Evolutionary conservation across 2,113 vertebrate species (phyloP).

Genomic region (Trematocara stigmaticum): DNA sequence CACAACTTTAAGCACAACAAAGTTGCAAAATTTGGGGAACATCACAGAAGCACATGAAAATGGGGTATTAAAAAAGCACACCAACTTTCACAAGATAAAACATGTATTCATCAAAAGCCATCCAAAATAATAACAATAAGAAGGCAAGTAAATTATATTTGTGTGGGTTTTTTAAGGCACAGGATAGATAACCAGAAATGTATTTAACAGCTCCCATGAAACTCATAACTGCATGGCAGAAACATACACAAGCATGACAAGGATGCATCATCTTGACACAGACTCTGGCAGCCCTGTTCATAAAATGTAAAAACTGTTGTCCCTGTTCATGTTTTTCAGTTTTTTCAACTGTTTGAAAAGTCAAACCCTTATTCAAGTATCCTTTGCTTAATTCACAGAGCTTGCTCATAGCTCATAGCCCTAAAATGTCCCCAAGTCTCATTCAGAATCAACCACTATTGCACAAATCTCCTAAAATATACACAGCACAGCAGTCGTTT

Average conservation of each 20-base stretch:
- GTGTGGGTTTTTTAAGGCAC: conserved; percentile 79
- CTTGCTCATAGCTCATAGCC: conserved; percentile 51
- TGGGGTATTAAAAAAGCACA: background rate
- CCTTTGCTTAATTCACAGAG: conserved; percentile 23
- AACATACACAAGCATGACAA: conserved; percentile 20
- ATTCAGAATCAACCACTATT: conserved; percentile 31
- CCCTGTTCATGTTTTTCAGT: background rate
- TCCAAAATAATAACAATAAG: conserved; percentile 48
- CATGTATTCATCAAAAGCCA: conserved; percentile 59
- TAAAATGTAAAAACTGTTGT: background rate
- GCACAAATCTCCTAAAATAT: conserved; percentile 42
- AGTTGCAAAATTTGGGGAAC: background rate
- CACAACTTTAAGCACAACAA: background rate
- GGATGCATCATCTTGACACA: background rate
- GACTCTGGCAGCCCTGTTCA: conserved; percentile 3
- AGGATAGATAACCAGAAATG: conserved; percentile 64
- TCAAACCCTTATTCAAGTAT: conserved; percentile 52
- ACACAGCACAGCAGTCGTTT: conserved; percentile 28
- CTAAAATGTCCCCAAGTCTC: conserved; percentile 29
- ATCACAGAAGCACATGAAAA: background rate
- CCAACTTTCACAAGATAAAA: conserved; percentile 31
- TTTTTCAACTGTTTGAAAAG: background rate
- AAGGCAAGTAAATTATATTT: conserved; percentile 48
- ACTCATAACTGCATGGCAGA: conserved; percentile 21
- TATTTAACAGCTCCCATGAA: conserved; percentile 30